These are phyloP conservation scores for Epizoanthus stellaris DNA, from an alignment of 92 coral and sea anemone genomes.

Conservation along the genomic window DNA sequence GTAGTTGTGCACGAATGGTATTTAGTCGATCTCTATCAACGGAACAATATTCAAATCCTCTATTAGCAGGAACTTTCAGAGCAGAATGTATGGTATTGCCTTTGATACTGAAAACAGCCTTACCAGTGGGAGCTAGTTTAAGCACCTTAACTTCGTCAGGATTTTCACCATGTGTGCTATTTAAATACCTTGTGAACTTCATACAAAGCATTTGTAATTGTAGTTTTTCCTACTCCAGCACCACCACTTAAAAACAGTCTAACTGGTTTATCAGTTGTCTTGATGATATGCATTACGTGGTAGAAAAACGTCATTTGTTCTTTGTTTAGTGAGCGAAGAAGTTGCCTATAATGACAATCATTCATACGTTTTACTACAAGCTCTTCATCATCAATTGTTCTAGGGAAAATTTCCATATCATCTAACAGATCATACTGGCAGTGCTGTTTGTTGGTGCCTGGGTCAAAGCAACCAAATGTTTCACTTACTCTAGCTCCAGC, in stretches of 20 bases:
- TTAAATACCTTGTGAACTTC: too few relatives aligned
- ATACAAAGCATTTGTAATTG: too few relatives aligned
- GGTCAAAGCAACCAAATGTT: slow-evolving; percentile 44
- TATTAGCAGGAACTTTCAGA: too few relatives aligned
- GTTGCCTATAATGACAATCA: slow-evolving; percentile 48
- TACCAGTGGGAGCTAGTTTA: too few relatives aligned
- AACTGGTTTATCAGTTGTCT: slow-evolving; percentile 40
- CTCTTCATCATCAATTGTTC: slow-evolving; percentile 39
- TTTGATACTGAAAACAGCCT: too few relatives aligned
- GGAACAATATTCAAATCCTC: too few relatives aligned
- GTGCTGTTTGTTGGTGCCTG: slow-evolving; percentile 36
- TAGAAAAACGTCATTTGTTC: slow-evolving; percentile 42
- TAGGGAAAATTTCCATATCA: slow-evolving; percentile 41
- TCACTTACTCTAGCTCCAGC: slow-evolving; percentile 5
- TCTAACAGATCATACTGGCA: slow-evolving; percentile 36
- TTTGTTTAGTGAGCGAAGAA: slow-evolving; percentile 34
- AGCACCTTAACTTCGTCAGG: too few relatives aligned
- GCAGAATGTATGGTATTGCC: too few relatives aligned
- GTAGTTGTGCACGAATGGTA: too few relatives aligned
- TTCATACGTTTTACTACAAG: slow-evolving; percentile 6
- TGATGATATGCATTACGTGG: slow-evolving; percentile 32
- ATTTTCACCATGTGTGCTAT: too few relatives aligned
- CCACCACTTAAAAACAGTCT: slow-evolving; percentile 59
- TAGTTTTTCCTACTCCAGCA: too few relatives aligned
- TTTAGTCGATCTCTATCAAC: too few relatives aligned